Base-by-base conservation (phyloP, 2,113 vertebrate species). In the Phaethon lepturus region DNA sequence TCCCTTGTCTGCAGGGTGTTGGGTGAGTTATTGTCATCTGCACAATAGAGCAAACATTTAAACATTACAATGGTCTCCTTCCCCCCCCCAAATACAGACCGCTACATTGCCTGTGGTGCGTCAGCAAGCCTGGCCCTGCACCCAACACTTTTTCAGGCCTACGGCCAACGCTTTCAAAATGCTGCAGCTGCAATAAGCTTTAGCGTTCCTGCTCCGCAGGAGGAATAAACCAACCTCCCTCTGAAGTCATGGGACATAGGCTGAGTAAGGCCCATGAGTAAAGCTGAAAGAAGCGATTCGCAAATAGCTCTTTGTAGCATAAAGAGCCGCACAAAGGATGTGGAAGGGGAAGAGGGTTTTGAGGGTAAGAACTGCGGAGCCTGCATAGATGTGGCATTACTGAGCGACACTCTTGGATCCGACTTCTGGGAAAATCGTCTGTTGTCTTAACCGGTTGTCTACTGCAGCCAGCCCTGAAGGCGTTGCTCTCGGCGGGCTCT, bases 231-330 rank as follows among this genome's bases (percentile, higher is more conserved):
- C 53, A 14, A 22, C 45, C 62, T 78, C 73, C 74, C 31, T 6
- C 55, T 17, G 55, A 31, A 76, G 90, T 31, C 40, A 7, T 26
- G 76, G 67, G 75, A 50, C 0, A 0, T 0, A 4, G 56, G 38
- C 62, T 50, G 93, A 92, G 67, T 3, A 11, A 84, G 58, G 60
- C 23, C 59, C n/a, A n/a, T n/a, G 67, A 69, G 55, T 23, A 75
- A 81, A 38, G 45, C 60, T 49, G 55, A 14, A 66, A 25, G 68
- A 28, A 35, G 50, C 67, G 4, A 24, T 84, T 77, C 50, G 68
- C 8, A 0, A n/a, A 19, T 16, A 64, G n/a, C 38, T 40, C 14
- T 4, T 33, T 8, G 0, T 9, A 4, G 50, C 16, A 2, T 11
- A 1, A 35, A 2, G 31, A n/a, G 40, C 82, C 14, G 7, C 56